phyloP scores from a whole-genome alignment of 2,113 vertebrate species.

The Phainopepla nitens region DNA sequence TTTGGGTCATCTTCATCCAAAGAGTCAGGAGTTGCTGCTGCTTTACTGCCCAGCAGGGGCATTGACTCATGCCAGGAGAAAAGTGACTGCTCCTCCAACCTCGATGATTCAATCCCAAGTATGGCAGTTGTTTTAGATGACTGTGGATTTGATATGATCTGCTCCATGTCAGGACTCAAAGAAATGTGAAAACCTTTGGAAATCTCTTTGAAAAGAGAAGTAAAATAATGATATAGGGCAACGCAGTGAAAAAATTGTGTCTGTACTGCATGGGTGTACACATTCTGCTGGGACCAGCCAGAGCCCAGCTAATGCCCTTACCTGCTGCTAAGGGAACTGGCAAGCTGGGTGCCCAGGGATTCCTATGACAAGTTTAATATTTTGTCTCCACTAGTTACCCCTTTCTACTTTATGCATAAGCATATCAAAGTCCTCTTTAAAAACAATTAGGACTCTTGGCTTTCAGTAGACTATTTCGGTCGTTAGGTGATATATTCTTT shows the following conservation, averaged over 20 bases:
- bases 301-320: background rate
- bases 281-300: background rate
- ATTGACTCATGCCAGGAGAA: background rate
- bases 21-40: background rate
- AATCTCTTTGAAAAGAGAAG: background rate
- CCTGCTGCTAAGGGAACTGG: background rate
- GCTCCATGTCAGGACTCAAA: background rate
- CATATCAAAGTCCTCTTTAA: background rate
- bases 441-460: background rate
- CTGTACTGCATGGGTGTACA: accelerated
- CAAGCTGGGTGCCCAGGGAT: background rate
- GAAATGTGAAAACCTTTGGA: background rate
- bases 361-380: background rate
- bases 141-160: background rate
- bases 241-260: background rate
- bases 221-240: background rate
- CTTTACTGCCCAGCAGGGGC: background rate
- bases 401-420: background rate
- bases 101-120: background rate
- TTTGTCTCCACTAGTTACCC: background rate
- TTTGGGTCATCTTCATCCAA: background rate
- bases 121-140: background rate
- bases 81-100: background rate
- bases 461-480: background rate
- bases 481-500: background rate